Evolutionary conservation across 2,797 vertebrate species (phyloP).

Genomic region (Sternarchorhynchus goeldii): DNA sequence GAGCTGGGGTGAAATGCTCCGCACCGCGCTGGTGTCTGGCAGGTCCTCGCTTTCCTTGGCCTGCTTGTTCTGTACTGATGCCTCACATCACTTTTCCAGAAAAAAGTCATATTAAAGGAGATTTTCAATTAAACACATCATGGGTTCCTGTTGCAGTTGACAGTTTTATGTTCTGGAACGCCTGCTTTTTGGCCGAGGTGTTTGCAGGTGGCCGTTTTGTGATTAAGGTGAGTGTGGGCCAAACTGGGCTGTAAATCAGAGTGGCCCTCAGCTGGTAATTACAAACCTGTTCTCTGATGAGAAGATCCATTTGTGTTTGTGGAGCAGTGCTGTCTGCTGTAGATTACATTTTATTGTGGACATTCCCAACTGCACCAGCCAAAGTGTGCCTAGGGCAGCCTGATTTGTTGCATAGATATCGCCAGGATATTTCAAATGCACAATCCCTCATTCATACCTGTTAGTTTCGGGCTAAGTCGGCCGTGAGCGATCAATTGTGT

Average conservation of each 20-base stretch:
- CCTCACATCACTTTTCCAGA: conserved; percentile 15
- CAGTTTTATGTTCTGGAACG: conserved; percentile 23
- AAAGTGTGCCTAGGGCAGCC: background rate
- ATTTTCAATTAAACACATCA: conserved; percentile 41
- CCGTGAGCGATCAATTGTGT: no score
- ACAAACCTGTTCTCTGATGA: conserved; percentile 7
- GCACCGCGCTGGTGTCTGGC: no score
- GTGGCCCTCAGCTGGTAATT: background rate
- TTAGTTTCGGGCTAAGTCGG: background rate
- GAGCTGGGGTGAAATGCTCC: background rate
- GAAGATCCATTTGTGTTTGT: background rate
- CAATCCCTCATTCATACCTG: background rate
- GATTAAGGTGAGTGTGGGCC: background rate
- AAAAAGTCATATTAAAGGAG: conserved; percentile 30
- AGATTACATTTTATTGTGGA: background rate
- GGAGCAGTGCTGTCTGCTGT: conserved; percentile 3
- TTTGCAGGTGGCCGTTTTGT: background rate
- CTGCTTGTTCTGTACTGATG: background rate
- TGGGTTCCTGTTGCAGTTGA: conserved; percentile 17
- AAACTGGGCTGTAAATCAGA: background rate
- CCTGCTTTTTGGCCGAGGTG: background rate
- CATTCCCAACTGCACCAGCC: background rate
- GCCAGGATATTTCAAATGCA: background rate
- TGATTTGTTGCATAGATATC: background rate
- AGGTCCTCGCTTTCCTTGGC: no score